A percentile compares a stretch with the other conserved stretches of the same genome.
These are phyloP conservation scores for Adrianichthys oophorus DNA, from an alignment of 2,797 vertebrate genomes.

Conservation along the genomic window DNA sequence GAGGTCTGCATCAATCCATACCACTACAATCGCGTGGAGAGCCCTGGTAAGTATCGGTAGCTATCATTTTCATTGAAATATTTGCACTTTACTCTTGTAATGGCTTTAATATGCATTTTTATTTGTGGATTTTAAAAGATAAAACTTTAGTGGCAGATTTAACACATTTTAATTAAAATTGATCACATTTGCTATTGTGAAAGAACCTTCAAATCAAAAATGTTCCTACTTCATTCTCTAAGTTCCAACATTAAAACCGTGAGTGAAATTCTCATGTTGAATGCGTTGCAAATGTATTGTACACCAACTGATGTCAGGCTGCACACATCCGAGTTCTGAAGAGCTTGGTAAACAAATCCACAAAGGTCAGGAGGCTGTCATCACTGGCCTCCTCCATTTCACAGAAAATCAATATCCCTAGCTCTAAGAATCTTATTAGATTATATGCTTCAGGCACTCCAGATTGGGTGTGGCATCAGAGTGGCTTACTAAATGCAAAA, in stretches of 20 bases:
- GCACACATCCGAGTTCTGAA: conserved; percentile 29
- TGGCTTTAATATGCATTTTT: not conserved
- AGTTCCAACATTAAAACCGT: too few relatives aligned
- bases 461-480: conserved; percentile 69
- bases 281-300: conserved; percentile 2
- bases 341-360: conserved; percentile 58
- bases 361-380: conserved; percentile 64
- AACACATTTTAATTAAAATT: not conserved
- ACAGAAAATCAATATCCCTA: conserved; percentile 73
- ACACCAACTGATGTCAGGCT: not conserved
- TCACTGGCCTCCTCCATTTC: conserved; percentile 56
- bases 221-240: too few relatives aligned
- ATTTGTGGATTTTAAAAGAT: too few relatives aligned
- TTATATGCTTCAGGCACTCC: conserved; percentile 67
- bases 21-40: conserved; percentile 98
- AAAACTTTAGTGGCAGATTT: too few relatives aligned
- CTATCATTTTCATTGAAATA: not conserved
- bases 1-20: conserved; percentile 99
- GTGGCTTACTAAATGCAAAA: conserved; percentile 60
- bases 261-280: not conserved
- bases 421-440: conserved; percentile 72
- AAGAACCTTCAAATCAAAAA: too few relatives aligned
- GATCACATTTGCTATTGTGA: not conserved
- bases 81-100: not conserved
- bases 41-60: conserved; percentile 86